phyloP scores from a whole-genome alignment of 2,888 invertebrate genomes.

The Lepas anatifera region DNA sequence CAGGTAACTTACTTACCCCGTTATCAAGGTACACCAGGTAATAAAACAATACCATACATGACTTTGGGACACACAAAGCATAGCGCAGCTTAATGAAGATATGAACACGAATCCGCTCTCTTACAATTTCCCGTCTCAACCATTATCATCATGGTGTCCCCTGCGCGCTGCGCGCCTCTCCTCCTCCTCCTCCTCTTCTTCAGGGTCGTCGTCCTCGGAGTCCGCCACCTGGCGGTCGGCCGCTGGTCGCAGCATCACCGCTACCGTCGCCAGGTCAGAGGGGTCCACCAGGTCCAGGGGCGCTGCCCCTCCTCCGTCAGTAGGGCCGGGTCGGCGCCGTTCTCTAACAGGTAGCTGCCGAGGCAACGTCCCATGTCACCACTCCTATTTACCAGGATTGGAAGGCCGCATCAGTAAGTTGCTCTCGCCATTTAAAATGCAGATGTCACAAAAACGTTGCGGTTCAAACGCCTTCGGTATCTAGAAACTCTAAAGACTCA shows the following conservation, averaged over 20 bases:
- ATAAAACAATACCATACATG: no score
- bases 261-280: slow-evolving; percentile 13
- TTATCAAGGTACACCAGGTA: no score
- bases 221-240: not conserved
- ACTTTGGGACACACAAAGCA: no score
- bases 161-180: not conserved
- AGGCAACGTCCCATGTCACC: no score
- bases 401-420: no score
- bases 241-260: slow-evolving; percentile 15
- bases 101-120: no score
- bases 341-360: slow-evolving; percentile 17
- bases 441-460: not conserved
- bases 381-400: no score
- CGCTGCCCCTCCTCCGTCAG: slow-evolving; percentile 15
- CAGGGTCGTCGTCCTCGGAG: not conserved
- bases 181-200: not conserved
- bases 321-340: slow-evolving; percentile 12
- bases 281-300: slow-evolving; percentile 20
- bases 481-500: no score
- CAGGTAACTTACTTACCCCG: no score
- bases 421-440: no score
- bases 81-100: no score
- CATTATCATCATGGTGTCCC: not conserved
- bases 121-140: not conserved
- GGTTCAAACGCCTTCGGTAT: not conserved